A percentile compares a stretch with the other conserved stretches of the same genome.
Conservation (phyloP, 2,113 vertebrate species). For the Bujurquina vittata region DNA sequence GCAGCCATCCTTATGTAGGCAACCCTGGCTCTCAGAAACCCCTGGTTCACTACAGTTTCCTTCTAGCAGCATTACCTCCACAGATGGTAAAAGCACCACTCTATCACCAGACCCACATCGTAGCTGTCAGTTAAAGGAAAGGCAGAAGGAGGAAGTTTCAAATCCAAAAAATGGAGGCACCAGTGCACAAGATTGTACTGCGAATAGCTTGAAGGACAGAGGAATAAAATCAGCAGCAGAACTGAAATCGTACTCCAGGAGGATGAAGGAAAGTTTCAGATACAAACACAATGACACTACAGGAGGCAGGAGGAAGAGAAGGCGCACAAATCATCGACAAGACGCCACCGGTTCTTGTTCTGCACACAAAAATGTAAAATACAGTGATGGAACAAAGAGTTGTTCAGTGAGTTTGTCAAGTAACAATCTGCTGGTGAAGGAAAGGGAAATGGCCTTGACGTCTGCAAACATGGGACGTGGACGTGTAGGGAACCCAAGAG, state of each 20-base stretch:
- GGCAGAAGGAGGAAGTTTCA: neutral
- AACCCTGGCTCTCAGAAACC: constrained; percentile 47
- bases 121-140: neutral
- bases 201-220: neutral
- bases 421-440: constrained; percentile 48
- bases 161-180: neutral
- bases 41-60: constrained; percentile 35
- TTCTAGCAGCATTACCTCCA: constrained; percentile 6
- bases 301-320: constrained; percentile 12
- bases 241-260: neutral
- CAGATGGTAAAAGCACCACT: neutral
- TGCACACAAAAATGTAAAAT: neutral
- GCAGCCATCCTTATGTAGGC: neutral
- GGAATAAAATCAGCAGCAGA: neutral
- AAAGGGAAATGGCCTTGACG: neutral
- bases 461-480: neutral
- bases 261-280: neutral
- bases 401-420: constrained; percentile 57
- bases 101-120: neutral
- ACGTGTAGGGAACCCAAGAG: neutral
- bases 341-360: neutral
- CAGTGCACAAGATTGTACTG: neutral
- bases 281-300: neutral
- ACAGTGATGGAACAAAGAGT: neutral
- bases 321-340: neutral